Evolutionary conservation across 2,797 vertebrate genomes (phyloP).

Genomic region (Cryptoblepharus egeriae): DNA sequence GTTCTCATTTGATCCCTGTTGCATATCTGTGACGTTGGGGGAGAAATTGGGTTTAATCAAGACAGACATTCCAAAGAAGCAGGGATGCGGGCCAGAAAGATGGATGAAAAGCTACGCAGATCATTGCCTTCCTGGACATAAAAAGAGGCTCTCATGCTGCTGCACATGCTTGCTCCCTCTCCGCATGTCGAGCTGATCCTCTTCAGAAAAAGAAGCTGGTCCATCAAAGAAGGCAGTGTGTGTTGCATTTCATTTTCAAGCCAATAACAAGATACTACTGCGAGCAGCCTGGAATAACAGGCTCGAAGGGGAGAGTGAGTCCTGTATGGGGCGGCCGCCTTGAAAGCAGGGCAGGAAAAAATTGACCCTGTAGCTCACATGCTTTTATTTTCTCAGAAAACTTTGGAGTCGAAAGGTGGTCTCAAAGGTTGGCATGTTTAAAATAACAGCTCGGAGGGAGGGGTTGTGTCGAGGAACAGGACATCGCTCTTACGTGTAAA

Average conservation of each 20-base stretch:
- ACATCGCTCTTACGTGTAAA: fast-evolving
- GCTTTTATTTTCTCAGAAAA: conserved; percentile 59
- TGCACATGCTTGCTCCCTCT: too few species aligned
- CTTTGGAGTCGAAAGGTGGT: conserved; percentile 52
- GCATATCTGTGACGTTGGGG: too few species aligned
- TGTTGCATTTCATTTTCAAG: neutral
- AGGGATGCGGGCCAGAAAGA: neutral
- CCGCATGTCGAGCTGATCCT: neutral
- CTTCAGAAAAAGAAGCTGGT: fast-evolving
- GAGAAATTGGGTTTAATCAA: neutral
- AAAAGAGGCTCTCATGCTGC: neutral
- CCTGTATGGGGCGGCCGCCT: neutral
- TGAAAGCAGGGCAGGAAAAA: neutral
- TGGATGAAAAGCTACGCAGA: neutral
- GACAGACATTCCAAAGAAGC: neutral
- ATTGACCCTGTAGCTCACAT: neutral
- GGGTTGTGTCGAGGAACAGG: neutral
- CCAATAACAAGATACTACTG: neutral
- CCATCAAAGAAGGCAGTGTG: conserved; percentile 6
- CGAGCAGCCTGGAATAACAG: neutral
- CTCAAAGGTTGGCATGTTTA: conserved; percentile 21
- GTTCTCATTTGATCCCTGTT: too few species aligned
- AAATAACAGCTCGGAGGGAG: conserved; percentile 38
- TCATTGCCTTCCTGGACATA: neutral
- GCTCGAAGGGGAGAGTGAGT: conserved; percentile 18